phyloP scores from a whole-genome alignment of 2,113 vertebrate genomes.

The Gasterosteus aculeatus region DNA sequence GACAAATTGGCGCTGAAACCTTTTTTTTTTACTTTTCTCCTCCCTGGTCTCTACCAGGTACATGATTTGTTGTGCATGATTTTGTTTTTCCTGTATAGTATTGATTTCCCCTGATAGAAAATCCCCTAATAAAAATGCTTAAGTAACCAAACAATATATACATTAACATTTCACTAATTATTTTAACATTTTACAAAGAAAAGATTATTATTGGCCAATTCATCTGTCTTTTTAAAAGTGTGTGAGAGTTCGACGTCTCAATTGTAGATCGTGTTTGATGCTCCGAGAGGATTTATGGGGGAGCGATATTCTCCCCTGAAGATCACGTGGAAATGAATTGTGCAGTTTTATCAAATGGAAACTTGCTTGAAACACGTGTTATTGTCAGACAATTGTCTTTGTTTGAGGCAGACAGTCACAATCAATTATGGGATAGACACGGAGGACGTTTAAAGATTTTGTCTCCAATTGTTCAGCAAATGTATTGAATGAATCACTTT shows the following conservation, averaged over 20 bases:
- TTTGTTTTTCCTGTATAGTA: too few relatives aligned
- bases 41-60: too few relatives aligned
- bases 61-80: too few relatives aligned
- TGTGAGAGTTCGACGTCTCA: neutral
- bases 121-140: too few relatives aligned
- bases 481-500: constrained; percentile 38
- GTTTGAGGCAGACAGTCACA: constrained; percentile 28
- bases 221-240: neutral
- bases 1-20: neutral
- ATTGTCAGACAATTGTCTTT: constrained; percentile 5
- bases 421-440: constrained; percentile 15
- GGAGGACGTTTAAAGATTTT: neutral
- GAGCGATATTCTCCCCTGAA: neutral
- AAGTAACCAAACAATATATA: too few relatives aligned
- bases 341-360: neutral
- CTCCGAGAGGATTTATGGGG: neutral
- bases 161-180: neutral
- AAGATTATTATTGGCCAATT: neutral
- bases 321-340: neutral
- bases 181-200: neutral
- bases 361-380: neutral
- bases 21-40: too few relatives aligned
- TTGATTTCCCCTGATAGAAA: too few relatives aligned
- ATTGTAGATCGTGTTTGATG: neutral
- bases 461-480: constrained; percentile 45